Evolutionary conservation across 2,888 invertebrate species (phyloP).

Genomic region (Tinea trinotella): DNA sequence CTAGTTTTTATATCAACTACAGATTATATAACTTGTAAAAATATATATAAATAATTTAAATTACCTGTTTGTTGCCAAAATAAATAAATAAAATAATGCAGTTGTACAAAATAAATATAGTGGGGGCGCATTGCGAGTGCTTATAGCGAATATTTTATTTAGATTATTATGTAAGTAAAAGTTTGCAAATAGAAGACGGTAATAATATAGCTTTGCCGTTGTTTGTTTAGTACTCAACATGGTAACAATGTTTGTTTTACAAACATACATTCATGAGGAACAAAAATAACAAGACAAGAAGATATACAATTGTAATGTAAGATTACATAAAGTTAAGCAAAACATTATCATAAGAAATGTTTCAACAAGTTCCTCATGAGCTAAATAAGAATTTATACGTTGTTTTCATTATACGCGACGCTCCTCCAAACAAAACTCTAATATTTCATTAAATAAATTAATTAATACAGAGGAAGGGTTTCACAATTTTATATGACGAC

Average conservation of each 20-base stretch:
- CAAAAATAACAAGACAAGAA: neutral
- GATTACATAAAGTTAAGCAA: neutral
- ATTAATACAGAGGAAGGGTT: slow-evolving; percentile 46
- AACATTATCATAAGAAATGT: slow-evolving; percentile 11
- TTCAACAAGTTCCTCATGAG: neutral
- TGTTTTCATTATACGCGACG: neutral
- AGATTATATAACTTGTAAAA: no score
- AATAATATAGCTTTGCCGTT: no score
- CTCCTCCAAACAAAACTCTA: slow-evolving; percentile 15
- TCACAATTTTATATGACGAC: slow-evolving; percentile 23
- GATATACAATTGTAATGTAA: neutral
- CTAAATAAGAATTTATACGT: slow-evolving; percentile 9
- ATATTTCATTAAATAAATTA: slow-evolving; percentile 50
- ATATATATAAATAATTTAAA: no score
- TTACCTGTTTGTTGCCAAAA: no score
- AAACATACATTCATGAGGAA: neutral
- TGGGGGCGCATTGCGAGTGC: no score
- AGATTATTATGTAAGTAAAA: no score
- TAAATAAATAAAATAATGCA: no score
- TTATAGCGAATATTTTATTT: no score
- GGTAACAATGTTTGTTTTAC: neutral
- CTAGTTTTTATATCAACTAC: no score
- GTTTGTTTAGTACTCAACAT: no score
- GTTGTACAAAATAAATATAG: no score
- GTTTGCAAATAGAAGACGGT: no score